A percentile compares a stretch with the other conserved stretches of the same genome.
Evolutionary conservation across 2,888 invertebrate species (phyloP).

Genomic region (Eupithecia centaureata): DNA sequence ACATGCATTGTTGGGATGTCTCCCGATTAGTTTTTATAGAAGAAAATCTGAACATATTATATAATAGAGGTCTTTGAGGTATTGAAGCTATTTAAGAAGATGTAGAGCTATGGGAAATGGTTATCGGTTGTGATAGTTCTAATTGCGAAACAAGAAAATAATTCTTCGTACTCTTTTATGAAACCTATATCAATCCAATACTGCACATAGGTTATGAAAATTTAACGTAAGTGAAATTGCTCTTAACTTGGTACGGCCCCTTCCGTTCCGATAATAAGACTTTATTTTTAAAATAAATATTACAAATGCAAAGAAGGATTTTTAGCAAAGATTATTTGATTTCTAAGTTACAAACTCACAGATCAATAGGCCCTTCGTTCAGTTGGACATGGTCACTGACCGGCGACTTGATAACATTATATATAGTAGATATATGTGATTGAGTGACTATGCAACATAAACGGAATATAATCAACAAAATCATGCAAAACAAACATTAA

Average conservation of each 20-base stretch:
- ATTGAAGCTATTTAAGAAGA: neutral
- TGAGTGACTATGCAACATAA: too few species aligned
- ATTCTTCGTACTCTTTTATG: too few species aligned
- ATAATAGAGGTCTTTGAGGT: neutral
- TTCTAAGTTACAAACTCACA: neutral
- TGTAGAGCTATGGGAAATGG: neutral
- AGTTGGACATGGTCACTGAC: too few species aligned
- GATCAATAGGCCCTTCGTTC: neutral
- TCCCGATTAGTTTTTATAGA: slow-evolving; percentile 13
- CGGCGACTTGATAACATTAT: too few species aligned
- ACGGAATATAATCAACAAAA: too few species aligned
- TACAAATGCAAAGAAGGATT: too few species aligned
- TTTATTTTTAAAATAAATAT: neutral
- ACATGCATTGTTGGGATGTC: slow-evolving; percentile 44
- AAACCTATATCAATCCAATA: too few species aligned
- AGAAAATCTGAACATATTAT: neutral
- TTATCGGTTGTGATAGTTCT: neutral
- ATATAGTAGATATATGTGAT: too few species aligned
- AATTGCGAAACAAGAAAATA: neutral
- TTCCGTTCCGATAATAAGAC: neutral
- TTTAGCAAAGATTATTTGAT: neutral
- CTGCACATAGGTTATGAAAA: too few species aligned
- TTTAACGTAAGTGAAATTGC: neutral
- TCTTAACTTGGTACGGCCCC: neutral
- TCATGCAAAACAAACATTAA: too few species aligned